A percentile compares a stretch with the other conserved stretches of the same genome.
phyloP scores from a whole-genome alignment of 1,140 invertebrate genomes.

The Polypedilum pembai region DNA sequence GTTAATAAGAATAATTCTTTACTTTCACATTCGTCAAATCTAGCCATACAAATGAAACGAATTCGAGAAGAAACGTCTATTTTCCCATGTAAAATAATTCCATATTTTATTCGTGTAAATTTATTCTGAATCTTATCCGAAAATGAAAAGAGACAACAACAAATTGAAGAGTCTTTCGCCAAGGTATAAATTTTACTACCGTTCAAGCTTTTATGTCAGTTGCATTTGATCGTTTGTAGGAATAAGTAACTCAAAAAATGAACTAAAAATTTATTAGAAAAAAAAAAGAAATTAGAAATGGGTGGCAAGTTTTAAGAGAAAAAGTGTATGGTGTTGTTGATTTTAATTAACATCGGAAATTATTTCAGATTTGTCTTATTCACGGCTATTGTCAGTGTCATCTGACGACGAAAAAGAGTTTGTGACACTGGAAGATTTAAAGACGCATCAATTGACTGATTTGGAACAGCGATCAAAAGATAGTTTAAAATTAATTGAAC shows the following conservation, averaged over 20 bases:
- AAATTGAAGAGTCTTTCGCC: neutral
- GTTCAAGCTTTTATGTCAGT: neutral
- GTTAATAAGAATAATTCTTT: no score
- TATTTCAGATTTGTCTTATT: constrained; percentile 38
- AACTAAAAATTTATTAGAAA: neutral
- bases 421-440: constrained; percentile 39
- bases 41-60: no score
- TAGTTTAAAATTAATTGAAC: neutral
- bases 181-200: neutral
- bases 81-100: constrained; percentile 20
- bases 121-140: neutral
- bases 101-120: neutral
- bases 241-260: neutral
- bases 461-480: constrained; percentile 34
- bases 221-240: neutral
- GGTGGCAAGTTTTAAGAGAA: neutral
- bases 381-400: constrained; percentile 37
- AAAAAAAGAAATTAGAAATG: neutral
- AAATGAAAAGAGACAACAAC: neutral
- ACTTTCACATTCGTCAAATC: no score
- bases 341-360: constrained; percentile 35
- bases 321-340: constrained; percentile 32
- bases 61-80: neutral
- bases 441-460: constrained; percentile 32
- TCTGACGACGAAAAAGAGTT: constrained; percentile 34